phyloP scores from a whole-genome alignment of 2,113 vertebrate genomes.

The Hiodon alosoides region DNA sequence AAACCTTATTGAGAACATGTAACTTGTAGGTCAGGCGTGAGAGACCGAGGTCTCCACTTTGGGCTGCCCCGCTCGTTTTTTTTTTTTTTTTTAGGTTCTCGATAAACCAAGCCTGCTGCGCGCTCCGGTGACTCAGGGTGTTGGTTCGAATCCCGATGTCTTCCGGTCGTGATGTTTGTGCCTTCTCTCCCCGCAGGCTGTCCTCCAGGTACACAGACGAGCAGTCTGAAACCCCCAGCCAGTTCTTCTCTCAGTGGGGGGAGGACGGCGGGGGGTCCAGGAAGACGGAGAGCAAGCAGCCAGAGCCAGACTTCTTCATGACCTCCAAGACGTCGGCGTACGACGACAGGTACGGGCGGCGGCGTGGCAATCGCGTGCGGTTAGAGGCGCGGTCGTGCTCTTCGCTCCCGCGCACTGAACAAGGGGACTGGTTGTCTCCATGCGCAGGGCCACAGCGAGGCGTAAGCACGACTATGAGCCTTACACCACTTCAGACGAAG shows the following conservation, averaged over 20 bases:
- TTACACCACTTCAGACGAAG: conserved; percentile 62
- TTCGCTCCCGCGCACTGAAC: not conserved
- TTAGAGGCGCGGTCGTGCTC: not conserved
- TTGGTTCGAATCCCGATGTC: no score
- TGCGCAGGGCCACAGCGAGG: conserved; percentile 62
- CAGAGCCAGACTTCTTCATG: conserved; percentile 62
- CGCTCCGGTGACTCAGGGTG: no score
- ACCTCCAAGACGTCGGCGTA: conserved; percentile 56
- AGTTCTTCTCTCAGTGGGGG: conserved; percentile 70
- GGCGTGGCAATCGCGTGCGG: not conserved
- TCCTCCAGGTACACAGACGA: conserved; percentile 66
- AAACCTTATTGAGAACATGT: not conserved
- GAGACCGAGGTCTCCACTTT: no score
- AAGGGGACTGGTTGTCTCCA: not conserved
- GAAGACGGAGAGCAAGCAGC: conserved; percentile 67
- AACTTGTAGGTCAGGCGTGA: no score
- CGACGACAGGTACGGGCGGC: conserved; percentile 69
- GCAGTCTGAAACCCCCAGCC: conserved; percentile 57
- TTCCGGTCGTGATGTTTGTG: no score
- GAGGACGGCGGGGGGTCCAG: conserved; percentile 66
- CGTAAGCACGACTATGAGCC: conserved; percentile 69
- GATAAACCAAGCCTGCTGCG: no score
- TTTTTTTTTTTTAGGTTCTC: no score
- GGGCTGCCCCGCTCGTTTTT: no score
- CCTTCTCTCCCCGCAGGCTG: conserved; percentile 31